Conservation (phyloP, 2,113 vertebrate species). For the Hystrix brachyura region DNA sequence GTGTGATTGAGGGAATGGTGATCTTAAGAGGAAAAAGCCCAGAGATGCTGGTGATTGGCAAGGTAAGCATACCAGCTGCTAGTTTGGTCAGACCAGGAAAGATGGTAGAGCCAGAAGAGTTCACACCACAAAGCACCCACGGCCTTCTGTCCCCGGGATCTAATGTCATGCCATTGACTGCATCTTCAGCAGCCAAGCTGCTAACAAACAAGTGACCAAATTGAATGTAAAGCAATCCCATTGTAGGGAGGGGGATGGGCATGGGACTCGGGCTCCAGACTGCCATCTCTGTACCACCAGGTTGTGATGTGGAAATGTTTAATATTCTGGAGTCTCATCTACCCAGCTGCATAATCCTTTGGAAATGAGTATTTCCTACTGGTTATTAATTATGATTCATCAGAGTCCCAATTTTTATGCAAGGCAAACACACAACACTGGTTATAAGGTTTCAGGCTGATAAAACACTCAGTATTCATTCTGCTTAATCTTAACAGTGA, state of each 20-base stretch:
- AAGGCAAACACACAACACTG: neutral
- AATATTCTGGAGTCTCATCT: neutral
- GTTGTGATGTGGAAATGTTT: neutral
- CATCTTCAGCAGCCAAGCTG: neutral
- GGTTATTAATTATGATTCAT: neutral
- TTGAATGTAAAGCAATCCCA: neutral
- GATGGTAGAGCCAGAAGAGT: neutral
- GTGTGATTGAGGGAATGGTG: neutral
- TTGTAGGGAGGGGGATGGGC: neutral
- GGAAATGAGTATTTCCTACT: constrained; percentile 13
- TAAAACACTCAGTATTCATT: neutral
- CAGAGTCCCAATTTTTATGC: neutral
- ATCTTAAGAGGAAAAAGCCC: neutral
- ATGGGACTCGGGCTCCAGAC: neutral
- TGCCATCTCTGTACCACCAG: too few species aligned
- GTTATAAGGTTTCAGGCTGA: neutral
- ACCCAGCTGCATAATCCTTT: neutral
- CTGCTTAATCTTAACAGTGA: neutral
- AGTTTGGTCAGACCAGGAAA: neutral
- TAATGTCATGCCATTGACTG: neutral
- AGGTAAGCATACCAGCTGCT: neutral
- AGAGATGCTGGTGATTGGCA: neutral
- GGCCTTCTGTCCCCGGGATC: neutral
- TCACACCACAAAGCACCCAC: neutral
- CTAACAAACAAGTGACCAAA: neutral